A percentile compares a stretch with the other conserved stretches of the same genome.
Conservation (phyloP, 2,888 invertebrate genomes). For the Watsonalla binaria region DNA sequence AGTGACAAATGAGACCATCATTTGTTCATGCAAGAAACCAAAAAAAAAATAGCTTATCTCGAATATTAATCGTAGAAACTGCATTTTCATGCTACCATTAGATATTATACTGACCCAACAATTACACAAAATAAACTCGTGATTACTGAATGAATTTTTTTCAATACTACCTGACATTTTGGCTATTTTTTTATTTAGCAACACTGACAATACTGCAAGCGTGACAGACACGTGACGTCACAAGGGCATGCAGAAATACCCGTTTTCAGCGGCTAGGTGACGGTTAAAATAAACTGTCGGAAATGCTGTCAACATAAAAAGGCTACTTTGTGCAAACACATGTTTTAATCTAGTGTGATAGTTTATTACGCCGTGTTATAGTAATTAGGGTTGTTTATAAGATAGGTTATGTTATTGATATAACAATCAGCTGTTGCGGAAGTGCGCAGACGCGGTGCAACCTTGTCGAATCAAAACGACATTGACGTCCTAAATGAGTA, state of each 20-base stretch:
- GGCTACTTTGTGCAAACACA: background rate
- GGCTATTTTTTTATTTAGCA: constrained; percentile 31
- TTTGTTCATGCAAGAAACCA: too few species aligned
- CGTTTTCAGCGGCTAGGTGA: constrained; percentile 71
- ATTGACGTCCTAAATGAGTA: constrained; percentile 20
- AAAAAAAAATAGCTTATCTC: too few species aligned
- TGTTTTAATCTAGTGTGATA: background rate
- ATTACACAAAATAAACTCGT: constrained; percentile 1
- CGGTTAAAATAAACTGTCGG: constrained; percentile 40
- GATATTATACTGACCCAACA: too few species aligned
- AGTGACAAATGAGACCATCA: too few species aligned
- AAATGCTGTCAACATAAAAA: background rate
- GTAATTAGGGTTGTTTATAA: background rate
- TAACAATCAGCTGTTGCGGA: constrained; percentile 47
- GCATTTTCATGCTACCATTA: too few species aligned
- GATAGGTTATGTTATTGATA: constrained; percentile 40
- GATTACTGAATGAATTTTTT: constrained; percentile 1
- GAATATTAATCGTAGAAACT: too few species aligned
- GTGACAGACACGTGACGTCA: constrained; percentile 69
- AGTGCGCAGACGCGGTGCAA: constrained; percentile 40
- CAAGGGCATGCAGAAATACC: constrained; percentile 70
- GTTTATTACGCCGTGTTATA: background rate
- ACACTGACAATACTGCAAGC: constrained; percentile 40
- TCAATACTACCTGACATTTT: constrained; percentile 5
- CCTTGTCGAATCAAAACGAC: constrained; percentile 40